Percentiles rank a stretch among this genome's conserved stretches.
Conservation (phyloP, 2,888 invertebrate species). For the Erynnis tages region DNA sequence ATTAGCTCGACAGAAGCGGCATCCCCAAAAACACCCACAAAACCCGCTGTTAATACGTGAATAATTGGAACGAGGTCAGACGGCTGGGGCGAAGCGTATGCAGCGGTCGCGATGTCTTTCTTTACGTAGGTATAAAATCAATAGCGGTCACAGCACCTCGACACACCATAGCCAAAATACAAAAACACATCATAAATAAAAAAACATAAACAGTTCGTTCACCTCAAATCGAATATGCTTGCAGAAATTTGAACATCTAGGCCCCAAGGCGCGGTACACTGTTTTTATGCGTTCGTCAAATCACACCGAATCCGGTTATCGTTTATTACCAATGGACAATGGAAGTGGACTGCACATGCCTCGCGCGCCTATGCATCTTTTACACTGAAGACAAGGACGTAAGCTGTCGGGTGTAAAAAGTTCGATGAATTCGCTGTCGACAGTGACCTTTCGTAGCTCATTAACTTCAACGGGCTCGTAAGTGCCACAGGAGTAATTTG, state of each 20-base stretch:
- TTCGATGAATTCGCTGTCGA: conserved; percentile 24
- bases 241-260: conserved; percentile 42
- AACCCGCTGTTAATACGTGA: conserved; percentile 41
- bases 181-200: conserved; percentile 39
- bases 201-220: conserved; percentile 35
- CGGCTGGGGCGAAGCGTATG: conserved; percentile 48
- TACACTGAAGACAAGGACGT: conserved; percentile 51
- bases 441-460: conserved; percentile 20
- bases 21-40: conserved; percentile 40
- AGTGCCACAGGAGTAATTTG: conserved; percentile 26
- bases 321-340: conserved; percentile 48
- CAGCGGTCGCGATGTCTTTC: conserved; percentile 58
- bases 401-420: conserved; percentile 40
- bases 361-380: conserved; percentile 60
- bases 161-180: conserved; percentile 2
- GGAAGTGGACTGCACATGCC: conserved; percentile 48
- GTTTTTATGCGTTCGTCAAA: conserved; percentile 5
- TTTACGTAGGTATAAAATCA: conserved; percentile 65
- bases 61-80: conserved; percentile 71
- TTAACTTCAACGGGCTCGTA: background rate
- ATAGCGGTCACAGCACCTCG: conserved; percentile 54
- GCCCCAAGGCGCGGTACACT: conserved; percentile 7
- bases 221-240: conserved; percentile 72
- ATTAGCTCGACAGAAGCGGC: conserved; percentile 29
- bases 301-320: conserved; percentile 34